Base-by-base conservation (phyloP, 1,140 invertebrate genomes). In the Homarus americanus region DNA sequence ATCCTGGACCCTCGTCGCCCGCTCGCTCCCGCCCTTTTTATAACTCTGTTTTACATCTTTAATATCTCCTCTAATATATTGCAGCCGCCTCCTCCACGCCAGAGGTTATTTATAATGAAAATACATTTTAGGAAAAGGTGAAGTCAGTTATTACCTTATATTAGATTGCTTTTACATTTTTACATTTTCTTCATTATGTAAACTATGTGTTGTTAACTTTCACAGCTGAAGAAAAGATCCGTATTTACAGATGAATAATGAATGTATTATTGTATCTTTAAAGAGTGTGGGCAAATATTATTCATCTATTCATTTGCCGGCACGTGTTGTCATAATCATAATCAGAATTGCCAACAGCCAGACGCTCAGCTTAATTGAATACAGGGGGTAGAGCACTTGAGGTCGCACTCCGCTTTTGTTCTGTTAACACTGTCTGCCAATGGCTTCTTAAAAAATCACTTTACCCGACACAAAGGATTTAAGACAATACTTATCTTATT, bases 31-130 rank as follows among this genome's bases (percentile, higher is more conserved):
- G n/a, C 63, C 32, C 63, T 69, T 69, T 69, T 69, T 69, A 69
- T 32, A 69, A 69, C 63, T 69, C 63, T 69, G 63, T 69, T 69
- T 69, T 69, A 69, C 63, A 69, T 69, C n/a, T 24, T 69, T 69
- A 69, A 69, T 69, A 69, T 69, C n/a, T 69, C n/a, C 28, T 69
- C n/a, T 69, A 28, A 69, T 69, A 28, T 32, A 69, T 69, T 69
- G 63, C 63, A 69, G 63, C 63, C 24, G 28, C n/a, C 17, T 32
- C 63, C 58, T 7, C 63, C 2, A 28, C 63, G n/a, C n/a, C n/a
- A n/a, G n/a, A n/a, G n/a, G n/a, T n/a, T n/a, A n/a, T n/a, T n/a
- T n/a, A n/a, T n/a, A n/a, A n/a, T n/a, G n/a, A n/a, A n/a, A n/a
- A n/a, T n/a, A n/a, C n/a, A n/a, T n/a, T n/a, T n/a, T n/a, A n/a